These are phyloP conservation scores for Acrocephalus kingi DNA, from an alignment of 2,113 vertebrate species.

Conservation along the genomic window DNA sequence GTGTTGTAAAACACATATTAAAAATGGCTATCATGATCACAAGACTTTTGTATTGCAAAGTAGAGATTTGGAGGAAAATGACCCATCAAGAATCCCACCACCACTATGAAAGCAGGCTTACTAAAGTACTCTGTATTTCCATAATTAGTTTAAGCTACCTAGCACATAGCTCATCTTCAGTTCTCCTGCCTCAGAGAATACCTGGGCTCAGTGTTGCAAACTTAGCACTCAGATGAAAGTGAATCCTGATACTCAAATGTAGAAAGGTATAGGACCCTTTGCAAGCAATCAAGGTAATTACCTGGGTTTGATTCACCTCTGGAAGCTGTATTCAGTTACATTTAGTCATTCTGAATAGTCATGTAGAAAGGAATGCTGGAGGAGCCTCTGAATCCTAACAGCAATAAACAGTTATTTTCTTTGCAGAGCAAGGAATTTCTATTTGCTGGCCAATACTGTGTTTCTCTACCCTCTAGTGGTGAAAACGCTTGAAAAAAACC, in stretches of 20 bases:
- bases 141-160: background rate
- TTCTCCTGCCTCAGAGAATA: background rate
- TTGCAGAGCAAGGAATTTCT: background rate
- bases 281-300: background rate
- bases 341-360: background rate
- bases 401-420: background rate
- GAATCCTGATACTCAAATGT: background rate
- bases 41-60: background rate
- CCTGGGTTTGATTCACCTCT: background rate
- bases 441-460: background rate
- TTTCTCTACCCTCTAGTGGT: constrained; percentile 64
- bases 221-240: background rate
- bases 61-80: background rate
- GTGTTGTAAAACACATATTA: background rate
- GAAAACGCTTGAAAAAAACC: background rate
- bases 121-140: background rate
- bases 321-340: background rate
- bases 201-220: background rate
- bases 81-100: background rate
- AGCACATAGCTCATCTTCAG: background rate
- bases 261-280: background rate
- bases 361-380: background rate
- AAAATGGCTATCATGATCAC: background rate
- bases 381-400: background rate
- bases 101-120: background rate